phyloP scores from a whole-genome alignment of 2,113 vertebrate species.

The Microcebus jonahi region DNA sequence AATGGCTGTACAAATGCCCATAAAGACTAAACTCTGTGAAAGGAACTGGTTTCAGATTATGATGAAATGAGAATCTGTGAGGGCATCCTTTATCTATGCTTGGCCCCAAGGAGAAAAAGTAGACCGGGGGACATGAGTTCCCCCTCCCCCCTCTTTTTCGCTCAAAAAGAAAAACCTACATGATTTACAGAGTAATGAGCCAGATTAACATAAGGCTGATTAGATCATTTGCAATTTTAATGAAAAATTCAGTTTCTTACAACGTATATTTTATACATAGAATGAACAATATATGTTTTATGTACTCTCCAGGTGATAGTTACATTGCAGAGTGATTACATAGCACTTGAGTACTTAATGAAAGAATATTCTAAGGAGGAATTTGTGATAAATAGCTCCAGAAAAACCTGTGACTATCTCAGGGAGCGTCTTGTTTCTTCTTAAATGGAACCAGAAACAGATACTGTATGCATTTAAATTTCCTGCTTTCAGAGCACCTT shows the following conservation, averaged over 20 bases:
- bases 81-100: background rate
- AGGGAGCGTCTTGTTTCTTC: background rate
- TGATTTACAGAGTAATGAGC: background rate
- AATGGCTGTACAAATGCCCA: background rate
- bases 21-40: background rate
- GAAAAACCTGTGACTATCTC: background rate
- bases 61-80: background rate
- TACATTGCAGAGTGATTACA: background rate
- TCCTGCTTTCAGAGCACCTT: background rate
- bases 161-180: background rate
- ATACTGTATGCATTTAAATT: background rate
- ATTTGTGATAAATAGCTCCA: background rate
- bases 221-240: background rate
- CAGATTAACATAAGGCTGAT: background rate
- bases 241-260: slow-evolving; percentile 39
- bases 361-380: background rate
- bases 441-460: background rate
- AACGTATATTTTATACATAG: background rate
- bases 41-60: background rate
- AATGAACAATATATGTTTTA: background rate
- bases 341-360: background rate
- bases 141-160: background rate
- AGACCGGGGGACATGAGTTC: background rate
- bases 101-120: background rate
- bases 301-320: background rate